Conservation (phyloP, 2,888 invertebrate genomes). For the Athrips mouffetella region DNA sequence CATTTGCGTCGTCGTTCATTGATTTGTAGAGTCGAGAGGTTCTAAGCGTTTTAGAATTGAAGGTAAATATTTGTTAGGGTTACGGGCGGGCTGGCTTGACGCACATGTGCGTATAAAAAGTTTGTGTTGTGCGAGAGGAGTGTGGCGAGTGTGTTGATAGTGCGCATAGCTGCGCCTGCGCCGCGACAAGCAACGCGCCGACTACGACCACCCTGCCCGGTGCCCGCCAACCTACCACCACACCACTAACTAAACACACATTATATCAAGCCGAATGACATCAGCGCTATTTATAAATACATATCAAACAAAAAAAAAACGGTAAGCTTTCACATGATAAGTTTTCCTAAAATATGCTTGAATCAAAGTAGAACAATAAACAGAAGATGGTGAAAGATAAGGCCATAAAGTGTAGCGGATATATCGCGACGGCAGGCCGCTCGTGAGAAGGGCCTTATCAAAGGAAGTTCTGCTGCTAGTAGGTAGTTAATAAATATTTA, state of each 20-base stretch:
- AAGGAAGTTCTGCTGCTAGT: conserved; percentile 49
- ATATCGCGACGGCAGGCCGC: conserved; percentile 23
- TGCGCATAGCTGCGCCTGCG: conserved; percentile 58
- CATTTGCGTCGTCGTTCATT: conserved; percentile 45
- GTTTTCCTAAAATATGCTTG: neutral
- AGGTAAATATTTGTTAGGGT: conserved; percentile 71
- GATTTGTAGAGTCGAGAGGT: conserved; percentile 54
- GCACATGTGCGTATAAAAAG: conserved; percentile 67
- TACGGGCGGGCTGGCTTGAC: conserved; percentile 62
- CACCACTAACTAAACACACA: too few relatives aligned
- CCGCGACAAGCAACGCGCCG: conserved; percentile 29
- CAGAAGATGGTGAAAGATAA: neutral
- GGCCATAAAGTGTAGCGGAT: conserved; percentile 5
- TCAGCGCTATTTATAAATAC: too few relatives aligned
- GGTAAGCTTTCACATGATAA: neutral
- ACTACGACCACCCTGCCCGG: conserved; percentile 61
- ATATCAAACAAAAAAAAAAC: too few relatives aligned
- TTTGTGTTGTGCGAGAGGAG: conserved; percentile 56
- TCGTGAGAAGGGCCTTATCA: conserved; percentile 63
- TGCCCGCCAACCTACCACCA: too few relatives aligned
- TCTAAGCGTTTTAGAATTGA: conserved; percentile 71
- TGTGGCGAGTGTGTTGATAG: conserved; percentile 65
- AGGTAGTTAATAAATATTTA: conserved; percentile 63
- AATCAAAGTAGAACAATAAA: neutral
- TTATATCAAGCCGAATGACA: too few relatives aligned